A percentile compares a stretch with the other conserved stretches of the same genome.
These are phyloP conservation scores for Forbesichthys agassizii DNA, from an alignment of 2,113 vertebrate species.

Conservation along the genomic window DNA sequence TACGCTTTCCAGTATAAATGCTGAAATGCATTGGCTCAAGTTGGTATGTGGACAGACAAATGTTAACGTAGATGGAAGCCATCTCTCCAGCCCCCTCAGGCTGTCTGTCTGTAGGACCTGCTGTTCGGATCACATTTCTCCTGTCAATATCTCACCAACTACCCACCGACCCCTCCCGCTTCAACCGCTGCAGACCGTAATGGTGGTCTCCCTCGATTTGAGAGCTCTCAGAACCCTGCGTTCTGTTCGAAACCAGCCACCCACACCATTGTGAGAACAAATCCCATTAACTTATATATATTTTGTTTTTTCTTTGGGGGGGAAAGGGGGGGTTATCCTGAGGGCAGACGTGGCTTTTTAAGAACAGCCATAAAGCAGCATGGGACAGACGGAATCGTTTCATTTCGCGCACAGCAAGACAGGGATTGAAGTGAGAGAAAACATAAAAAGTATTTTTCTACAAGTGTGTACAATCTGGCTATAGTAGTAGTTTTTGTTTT, in stretches of 20 bases:
- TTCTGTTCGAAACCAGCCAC: constrained; percentile 1
- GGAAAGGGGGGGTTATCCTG: background rate
- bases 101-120: constrained; percentile 37
- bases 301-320: background rate
- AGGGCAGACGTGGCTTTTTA: background rate
- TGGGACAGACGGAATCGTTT: background rate
- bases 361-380: constrained; percentile 14
- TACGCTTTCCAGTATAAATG: constrained; percentile 66
- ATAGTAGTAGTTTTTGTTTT: too few species aligned
- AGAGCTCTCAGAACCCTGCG: background rate
- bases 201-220: background rate
- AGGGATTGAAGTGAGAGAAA: too few species aligned
- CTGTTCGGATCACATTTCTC: constrained; percentile 56
- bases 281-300: background rate
- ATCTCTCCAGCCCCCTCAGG: constrained; percentile 23
- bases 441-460: too few species aligned
- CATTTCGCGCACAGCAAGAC: too few species aligned
- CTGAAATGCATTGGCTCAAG: constrained; percentile 55
- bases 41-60: constrained; percentile 74
- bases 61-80: constrained; percentile 32
- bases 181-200: constrained; percentile 2
- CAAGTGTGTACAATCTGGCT: too few species aligned
- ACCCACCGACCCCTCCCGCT: constrained; percentile 19
- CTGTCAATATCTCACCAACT: constrained; percentile 15
- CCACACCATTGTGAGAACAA: constrained; percentile 11